Evolutionary conservation across 2,113 vertebrate genomes (phyloP).

Genomic region (Thamnaconus septentrionalis): DNA sequence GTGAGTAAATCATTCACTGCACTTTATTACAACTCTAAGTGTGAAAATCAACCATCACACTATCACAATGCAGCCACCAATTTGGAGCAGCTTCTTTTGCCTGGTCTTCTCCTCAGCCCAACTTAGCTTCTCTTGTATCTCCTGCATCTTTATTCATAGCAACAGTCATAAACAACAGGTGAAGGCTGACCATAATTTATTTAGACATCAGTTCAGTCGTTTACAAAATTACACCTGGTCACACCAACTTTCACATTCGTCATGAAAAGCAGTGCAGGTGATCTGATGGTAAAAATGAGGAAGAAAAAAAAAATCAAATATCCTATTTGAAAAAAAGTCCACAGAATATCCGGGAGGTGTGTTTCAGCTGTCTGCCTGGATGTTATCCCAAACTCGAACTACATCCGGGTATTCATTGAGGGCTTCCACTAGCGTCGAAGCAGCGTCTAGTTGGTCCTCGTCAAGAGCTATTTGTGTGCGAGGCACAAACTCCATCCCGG

Average conservation of each 20-base stretch:
- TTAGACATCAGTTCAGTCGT: neutral
- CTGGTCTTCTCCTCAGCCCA: no score
- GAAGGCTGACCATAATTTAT: neutral
- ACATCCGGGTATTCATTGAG: constrained; percentile 77
- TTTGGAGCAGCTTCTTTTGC: no score
- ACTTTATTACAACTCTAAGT: no score
- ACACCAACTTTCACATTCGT: neutral
- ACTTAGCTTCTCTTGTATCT: no score
- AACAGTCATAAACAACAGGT: neutral
- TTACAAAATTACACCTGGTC: no score
- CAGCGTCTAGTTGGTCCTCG: constrained; percentile 71
- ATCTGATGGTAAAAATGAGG: neutral
- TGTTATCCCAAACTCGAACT: constrained; percentile 85
- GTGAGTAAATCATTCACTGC: no score
- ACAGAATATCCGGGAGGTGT: neutral
- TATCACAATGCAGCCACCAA: no score
- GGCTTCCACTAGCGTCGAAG: constrained; percentile 74
- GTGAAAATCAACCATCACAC: no score
- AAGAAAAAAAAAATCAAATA: neutral
- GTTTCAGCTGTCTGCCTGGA: constrained; percentile 67
- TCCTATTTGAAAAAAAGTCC: constrained; percentile 19
- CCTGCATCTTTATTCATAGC: no score
- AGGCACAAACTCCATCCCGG: constrained; percentile 79
- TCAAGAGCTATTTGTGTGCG: constrained; percentile 61
- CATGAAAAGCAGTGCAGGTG: neutral